Evolutionary conservation across 2,113 vertebrate species (phyloP).

Genomic region (Ptilorrhoa leucosticta): DNA sequence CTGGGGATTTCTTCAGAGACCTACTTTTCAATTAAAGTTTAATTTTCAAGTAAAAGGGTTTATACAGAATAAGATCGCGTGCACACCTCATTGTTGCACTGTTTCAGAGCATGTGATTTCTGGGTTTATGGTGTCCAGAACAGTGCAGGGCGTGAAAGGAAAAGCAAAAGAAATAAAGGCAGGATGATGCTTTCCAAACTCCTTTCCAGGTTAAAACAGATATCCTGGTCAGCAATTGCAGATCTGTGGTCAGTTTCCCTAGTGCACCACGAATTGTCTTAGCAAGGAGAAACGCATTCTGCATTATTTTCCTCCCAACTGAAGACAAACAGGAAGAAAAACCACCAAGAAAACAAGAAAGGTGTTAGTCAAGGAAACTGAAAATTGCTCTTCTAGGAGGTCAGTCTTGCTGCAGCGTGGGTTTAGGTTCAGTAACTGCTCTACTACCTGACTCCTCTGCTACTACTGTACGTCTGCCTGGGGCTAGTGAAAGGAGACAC

Average conservation of each 20-base stretch:
- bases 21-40: constrained; percentile 45
- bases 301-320: background rate
- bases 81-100: background rate
- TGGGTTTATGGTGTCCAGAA: background rate
- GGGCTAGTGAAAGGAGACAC: background rate
- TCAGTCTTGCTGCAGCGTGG: fast-evolving
- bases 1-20: constrained; percentile 6
- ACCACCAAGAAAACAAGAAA: background rate
- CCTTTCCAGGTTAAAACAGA: background rate
- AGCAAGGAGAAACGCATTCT: background rate
- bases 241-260: background rate
- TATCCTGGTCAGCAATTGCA: fast-evolving
- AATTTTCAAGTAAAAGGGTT: constrained; percentile 36
- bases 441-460: background rate
- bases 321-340: background rate
- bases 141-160: fast-evolving
- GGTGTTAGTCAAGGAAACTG: background rate
- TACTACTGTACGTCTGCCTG: background rate
- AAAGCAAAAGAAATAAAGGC: background rate
- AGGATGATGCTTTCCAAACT: background rate
- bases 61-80: background rate
- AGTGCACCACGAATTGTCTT: background rate
- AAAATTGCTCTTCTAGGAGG: background rate
- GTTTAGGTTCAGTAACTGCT: background rate
- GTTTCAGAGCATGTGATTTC: background rate